Base-by-base conservation (phyloP, 2,888 invertebrate genomes). In the Tineola bisselliella region DNA sequence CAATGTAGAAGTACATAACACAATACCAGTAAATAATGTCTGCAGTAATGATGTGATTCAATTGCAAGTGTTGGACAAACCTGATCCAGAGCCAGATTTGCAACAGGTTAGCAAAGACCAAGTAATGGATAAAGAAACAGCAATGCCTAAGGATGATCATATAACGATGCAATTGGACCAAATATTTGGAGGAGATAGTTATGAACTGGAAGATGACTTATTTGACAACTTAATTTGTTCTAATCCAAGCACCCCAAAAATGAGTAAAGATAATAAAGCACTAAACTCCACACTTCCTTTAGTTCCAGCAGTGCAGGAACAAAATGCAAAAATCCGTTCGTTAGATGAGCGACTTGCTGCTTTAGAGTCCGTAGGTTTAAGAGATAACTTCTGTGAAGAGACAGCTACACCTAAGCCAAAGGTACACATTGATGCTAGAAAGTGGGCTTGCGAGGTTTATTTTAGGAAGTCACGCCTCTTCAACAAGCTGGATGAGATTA, bases 371-470 rank as follows among this genome's bases (percentile, higher is more conserved):
- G 19, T 60, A 52, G 62, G 62, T 13, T 25, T 25, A 6, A 25
- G 25, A 25, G 25, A 25, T 25, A 25, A 25, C 25, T 25, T 25
- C 6, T 25, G 25, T 25, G 25, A 25, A 62, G 75, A 69, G 65
- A 44, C 62, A 61, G 68, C 70, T 58, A 69, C 44, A 33, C 62
- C 65, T 56, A 69, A 69, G 65, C 62, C 61, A 25, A 72, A 67
- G 63, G 77, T 66, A 66, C 65, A 65, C 61, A 68, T 67, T 48
- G 67, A 69, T 25, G 17, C n/a, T 44, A 78, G 72, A 65, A 84
- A 82, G 69, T 88, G 88, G 88, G 63, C 81, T 25, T 87, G 88
- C 70, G 87, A 88, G 66, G 81, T 83, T 64, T 84, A 84, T 65
- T 84, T 77, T 66, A 69, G 80, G 44, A 87, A 81, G 69, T 71